Evolutionary conservation across 2,888 invertebrate genomes (phyloP), one percentile per base, ranked within the genome.

Genomic region (Ferdinandea cuprea): DNA sequence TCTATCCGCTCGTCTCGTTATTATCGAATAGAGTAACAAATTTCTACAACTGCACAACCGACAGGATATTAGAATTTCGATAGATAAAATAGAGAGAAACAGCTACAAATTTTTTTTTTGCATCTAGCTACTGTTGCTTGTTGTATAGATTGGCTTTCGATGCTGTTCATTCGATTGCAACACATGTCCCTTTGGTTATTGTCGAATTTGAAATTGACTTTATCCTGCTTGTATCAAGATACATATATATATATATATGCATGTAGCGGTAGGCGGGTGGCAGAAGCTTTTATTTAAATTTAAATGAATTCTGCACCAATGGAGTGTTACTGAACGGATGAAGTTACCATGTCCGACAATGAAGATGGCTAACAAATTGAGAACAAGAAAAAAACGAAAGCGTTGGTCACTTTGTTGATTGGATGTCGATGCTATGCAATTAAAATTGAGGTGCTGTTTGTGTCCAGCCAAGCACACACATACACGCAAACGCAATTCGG

Each of bases 141-240:
- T 65, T 76, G n/a, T n/a, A 71, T 71, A 65, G 81, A 81, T 81
- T 81, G 71, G 52, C 58, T 76, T 52, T 76, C 71, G 71, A 76
- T 76, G 81, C 30, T 79, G 73, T 68, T 73, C 79, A 73, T 68
- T 37, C 66, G 81, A 77, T 72, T 77, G 77, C 77, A 77, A 81
- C 71, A 77, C 71, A 72, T 66, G 81, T 77, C 77, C 81, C 65
- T 71, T 81, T 76, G 77, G 81, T 77, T 81, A 77, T 71, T 77
- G 81, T 71, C 77, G 71, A 77, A 77, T 77, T 77, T 48, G 54
- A 81, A 81, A 81, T 81, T 77, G 77, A 81, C 81, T 81, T 77
- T 76, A 74, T 81, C 76, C 80, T 81, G 74, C 44, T 58, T 44
- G 48, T 46, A 40, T 8, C 7, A 15, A 3, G 40, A 30, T 35